Base-by-base conservation (phyloP, 37 sponge, comb jelly and placozoan genomes). In the Petrosia ficiformis region DNA sequence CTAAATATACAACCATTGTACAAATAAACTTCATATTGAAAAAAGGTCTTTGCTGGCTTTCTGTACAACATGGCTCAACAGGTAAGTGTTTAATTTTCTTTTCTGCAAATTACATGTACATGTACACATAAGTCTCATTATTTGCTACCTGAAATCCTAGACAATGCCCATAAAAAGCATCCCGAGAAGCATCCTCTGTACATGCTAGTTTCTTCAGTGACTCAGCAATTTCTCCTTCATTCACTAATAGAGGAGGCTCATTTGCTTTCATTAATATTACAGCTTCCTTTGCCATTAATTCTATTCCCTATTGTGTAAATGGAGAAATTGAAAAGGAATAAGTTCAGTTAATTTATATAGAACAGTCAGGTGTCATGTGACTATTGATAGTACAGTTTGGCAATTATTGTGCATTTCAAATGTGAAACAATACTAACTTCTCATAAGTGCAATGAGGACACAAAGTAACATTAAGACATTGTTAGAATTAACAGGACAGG, bases 121-220 rank as follows among this genome's bases (percentile, higher is more conserved):
- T 48, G 8, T 48, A 48, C 8, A 14, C 54, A 14, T 48, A 21
- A 59, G 34, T 34, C 30, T 52, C 44, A 5, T 22, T 54, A 54
- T 35, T 61, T 30, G 44, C 16, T 28, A 89, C 93, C 76, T 92
- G 93, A 39, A 92, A 81, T 4, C 86, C 93, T 34, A 89, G 82
- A 31, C 81, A 80, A 3, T 67, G 58, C 1, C 95, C 95, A 74
- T 94, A 94, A 82, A 91, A 87, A 25, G 43, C 48, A 24, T 89
- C 80, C 38, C 84, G 56, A 48, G 52, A 65, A 19, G 79, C 48
- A 65, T 83, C 76, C 39, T 89, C 89, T 3, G 60, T 32, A 8
- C 44, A 57, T 14, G 48, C 73, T 31, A 75, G 22, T 32, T 68
- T 79, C 34, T 16, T 42, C 42, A 83, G 35, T 0, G 24, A 24